Base-by-base conservation (phyloP, 2,113 vertebrate genomes). In the Rostratula benghalensis region DNA sequence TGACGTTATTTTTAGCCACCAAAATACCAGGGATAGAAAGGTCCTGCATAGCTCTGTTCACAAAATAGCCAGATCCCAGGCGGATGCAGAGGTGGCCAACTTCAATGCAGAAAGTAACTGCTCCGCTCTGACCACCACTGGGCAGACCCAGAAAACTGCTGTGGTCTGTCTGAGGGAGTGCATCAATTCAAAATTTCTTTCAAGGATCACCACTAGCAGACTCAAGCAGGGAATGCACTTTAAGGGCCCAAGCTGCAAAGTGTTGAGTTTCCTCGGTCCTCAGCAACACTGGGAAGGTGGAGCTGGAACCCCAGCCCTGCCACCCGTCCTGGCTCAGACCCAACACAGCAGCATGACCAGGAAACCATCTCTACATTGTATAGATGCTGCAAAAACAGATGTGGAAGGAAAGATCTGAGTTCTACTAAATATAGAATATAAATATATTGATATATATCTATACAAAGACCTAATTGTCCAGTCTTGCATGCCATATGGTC, bases 321-420 rank as follows among this genome's bases (percentile, higher is more conserved):
- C 1, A 3, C 41, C 48, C 41, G 59, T 85, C 78, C 61, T 80
- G 54, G 46, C 45, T 73, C 10, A 8, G 73, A 59, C 63, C 76
- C 22, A 11, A 41, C 21, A 63, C 60, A 73, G 30, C 0, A 0
- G 14, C 78, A 78, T 65, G 35, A 53, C 77, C 25, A 27, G 70
- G 78, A 81, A 92, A 83, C 78, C 48, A 63, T 69, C 88, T 89
- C 75, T 89, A 64, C 75, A 83, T 91, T 92, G 90, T 64, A 54
- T 53, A 80, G 93, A 90, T 93, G 95, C 97, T 98, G 97, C 97
- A 97, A 96, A 97, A 97, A 97, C 95, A 97, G 96, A 97, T 87
- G 89, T 97, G 97, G 97, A 97, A 98, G 86, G 95, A 90, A 94
- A 94, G 63, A 78, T 80, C 74, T 87, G 87, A 67, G 76, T 75